A percentile compares a stretch with the other conserved stretches of the same genome.
Conservation (phyloP, 2,888 invertebrate genomes). For the Megamerina dolium region DNA sequence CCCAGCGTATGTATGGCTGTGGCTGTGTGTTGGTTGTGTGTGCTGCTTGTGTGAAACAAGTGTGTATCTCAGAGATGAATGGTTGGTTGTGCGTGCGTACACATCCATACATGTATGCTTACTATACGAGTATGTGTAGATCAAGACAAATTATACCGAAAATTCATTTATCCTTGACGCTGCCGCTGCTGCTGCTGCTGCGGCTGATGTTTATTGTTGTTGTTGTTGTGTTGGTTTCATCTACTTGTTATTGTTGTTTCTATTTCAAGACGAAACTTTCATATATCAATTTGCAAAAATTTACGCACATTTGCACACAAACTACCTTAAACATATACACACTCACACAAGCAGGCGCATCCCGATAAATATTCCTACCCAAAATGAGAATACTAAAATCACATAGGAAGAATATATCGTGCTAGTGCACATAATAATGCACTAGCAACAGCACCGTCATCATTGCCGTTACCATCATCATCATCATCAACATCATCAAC, state of each 20-base stretch:
- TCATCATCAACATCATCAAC: background rate
- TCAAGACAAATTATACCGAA: no score
- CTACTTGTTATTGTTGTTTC: no score
- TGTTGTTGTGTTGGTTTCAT: background rate
- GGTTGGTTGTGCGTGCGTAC: no score
- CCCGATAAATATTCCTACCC: background rate
- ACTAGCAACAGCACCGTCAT: constrained; percentile 7
- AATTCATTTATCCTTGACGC: no score
- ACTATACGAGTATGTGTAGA: no score
- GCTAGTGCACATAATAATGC: constrained; percentile 4
- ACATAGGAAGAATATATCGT: background rate
- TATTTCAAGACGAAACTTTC: no score
- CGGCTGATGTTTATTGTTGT: background rate
- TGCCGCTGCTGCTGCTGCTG: background rate
- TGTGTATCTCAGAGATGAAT: no score
- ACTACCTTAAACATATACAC: background rate
- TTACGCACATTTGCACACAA: background rate
- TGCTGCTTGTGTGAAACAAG: no score
- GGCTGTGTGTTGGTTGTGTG: no score
- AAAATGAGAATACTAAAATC: background rate
- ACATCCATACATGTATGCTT: background rate
- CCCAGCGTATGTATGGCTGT: no score
- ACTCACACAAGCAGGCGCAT: background rate
- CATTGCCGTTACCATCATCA: background rate
- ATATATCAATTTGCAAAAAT: constrained; percentile 2